Evolutionary conservation across 2,797 vertebrate genomes (phyloP).

Genomic region (Danio choprae): DNA sequence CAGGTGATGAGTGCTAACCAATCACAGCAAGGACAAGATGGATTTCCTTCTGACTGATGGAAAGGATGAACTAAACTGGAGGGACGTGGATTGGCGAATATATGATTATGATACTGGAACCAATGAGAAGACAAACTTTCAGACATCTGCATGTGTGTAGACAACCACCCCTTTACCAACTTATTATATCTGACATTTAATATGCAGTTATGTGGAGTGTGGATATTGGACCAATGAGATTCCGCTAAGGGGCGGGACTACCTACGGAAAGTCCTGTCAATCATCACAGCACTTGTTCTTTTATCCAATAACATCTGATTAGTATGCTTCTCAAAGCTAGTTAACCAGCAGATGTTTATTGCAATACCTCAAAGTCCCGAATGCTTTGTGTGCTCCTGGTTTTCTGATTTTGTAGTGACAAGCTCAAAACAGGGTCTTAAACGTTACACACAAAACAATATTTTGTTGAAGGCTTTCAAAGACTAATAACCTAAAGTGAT

Average conservation of each 20-base stretch:
- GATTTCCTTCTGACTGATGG: background rate
- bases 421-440: slow-evolving; percentile 13
- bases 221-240: slow-evolving; percentile 12
- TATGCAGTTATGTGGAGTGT: background rate
- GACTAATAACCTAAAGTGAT: background rate
- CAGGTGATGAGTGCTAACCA: slow-evolving; percentile 76
- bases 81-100: background rate
- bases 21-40: background rate
- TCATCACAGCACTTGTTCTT: background rate
- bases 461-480: slow-evolving; percentile 13
- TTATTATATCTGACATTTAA: background rate
- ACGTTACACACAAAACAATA: background rate
- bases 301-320: background rate
- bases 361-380: slow-evolving; percentile 6
- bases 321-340: background rate
- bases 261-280: background rate
- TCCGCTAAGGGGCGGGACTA: background rate
- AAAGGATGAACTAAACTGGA: background rate
- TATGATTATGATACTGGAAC: background rate
- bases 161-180: background rate
- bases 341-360: slow-evolving; percentile 7
- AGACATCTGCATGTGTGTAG: slow-evolving; percentile 1
- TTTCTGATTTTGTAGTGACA: slow-evolving; percentile 13
- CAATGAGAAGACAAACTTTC: background rate
- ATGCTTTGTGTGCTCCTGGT: background rate